Conservation (phyloP, 2,113 vertebrate species). For the Brienomyrus brachyistius region DNA sequence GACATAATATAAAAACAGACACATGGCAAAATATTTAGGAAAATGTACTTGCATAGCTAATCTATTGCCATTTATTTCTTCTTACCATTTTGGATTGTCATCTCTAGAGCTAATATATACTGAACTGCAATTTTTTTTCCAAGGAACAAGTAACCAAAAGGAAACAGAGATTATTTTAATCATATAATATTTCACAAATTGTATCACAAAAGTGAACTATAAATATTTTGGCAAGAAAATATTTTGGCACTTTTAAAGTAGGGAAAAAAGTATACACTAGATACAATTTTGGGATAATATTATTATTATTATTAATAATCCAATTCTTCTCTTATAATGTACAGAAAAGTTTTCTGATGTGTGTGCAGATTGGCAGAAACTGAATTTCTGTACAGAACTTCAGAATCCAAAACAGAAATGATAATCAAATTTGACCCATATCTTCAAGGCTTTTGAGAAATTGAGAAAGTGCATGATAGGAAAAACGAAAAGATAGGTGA, state of each 20-base stretch:
- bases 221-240: neutral
- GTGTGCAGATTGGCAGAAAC: neutral
- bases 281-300: neutral
- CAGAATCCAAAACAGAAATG: neutral
- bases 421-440: neutral
- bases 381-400: neutral
- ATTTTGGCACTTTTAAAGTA: neutral
- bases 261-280: neutral
- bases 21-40: constrained; percentile 69
- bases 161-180: neutral
- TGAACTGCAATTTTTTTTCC: neutral
- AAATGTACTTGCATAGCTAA: constrained; percentile 23
- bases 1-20: constrained; percentile 55
- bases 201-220: neutral
- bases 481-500: neutral
- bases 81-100: neutral
- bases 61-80: neutral
- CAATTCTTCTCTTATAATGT: neutral
- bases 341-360: neutral
- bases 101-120: neutral
- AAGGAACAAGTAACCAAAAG: neutral
- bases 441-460: neutral
- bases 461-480: neutral
- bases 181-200: neutral
- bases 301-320: neutral